Base-by-base conservation (phyloP, 2,797 vertebrate genomes). In the Esox lucius region DNA sequence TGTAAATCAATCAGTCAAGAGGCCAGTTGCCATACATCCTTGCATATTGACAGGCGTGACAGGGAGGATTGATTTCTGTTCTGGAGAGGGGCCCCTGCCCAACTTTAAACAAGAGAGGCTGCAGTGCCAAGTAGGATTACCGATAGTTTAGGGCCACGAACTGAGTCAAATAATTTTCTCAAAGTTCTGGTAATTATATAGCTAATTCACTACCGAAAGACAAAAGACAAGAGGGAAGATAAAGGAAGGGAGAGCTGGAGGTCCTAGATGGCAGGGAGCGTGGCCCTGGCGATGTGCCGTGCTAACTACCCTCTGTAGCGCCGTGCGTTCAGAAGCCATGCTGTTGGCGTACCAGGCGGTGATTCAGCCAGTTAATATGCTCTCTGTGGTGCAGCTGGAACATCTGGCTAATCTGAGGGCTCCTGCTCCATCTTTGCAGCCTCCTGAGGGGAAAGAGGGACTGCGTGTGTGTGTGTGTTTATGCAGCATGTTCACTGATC, bases 1-100 rank as follows among this genome's bases (percentile, higher is more conserved):
- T 22, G 56, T 59, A 59, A 59, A 59, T 59, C 56, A 59, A 59
- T 59, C 56, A 59, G 22, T 22, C 22, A n/a, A 59, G n/a, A 59
- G 56, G 56, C n/a, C 24, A 59, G 56, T 22, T 24, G n/a, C n/a
- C n/a, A 56, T 22, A 59, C 59, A 59, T 59, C 56, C 56, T 24
- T 24, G 22, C n/a, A 11, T 24, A 9, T 59, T 59, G 56, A 59
- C 9, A 0, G 56, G 6, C 56, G 9, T 24, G 22, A 9, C 56
- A 24, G 22, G 3, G n/a, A 59, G 12, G 22, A 59, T 59, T 59
- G 17, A n/a, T 59, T 22, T 59, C 56, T 59, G 56, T 24, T 59
- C 8, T 59, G 8, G 22, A 59, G 53, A 19, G 19, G 35, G 35
- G 35, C 35, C 53, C 9, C 56, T 22, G 59, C 22, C 11, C 42